Evolutionary conservation across 2,888 invertebrate genomes (phyloP), one percentile per base, ranked within the genome.

Genomic region (Helleia helle): DNA sequence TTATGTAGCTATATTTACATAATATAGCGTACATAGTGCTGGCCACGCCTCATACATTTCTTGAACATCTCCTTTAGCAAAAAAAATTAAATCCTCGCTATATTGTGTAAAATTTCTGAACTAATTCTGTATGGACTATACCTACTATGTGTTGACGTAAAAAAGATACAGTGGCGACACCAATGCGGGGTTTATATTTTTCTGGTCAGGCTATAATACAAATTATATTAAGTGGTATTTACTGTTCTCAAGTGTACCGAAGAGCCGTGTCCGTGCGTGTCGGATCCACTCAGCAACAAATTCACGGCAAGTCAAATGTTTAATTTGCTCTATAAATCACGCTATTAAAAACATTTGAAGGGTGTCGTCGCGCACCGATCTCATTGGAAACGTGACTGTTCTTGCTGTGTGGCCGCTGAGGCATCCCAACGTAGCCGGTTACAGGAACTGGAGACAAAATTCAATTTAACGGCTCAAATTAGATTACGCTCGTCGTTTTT

Each of bases 261-360:
- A 36, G 42, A 40, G 39, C 41, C 25, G 29, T 58, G 72, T 68
- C 77, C 83, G 81, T 83, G 83, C 83, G 83, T 83, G 77, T 69
- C 83, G 56, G 76, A 83, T 83, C 69, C 77, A 80, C 81, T 83
- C 83, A 83, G 66, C 72, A 57, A 68, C 73, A 68, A 75, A 83
- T 84, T 83, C 83, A 84, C 81, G 83, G 59, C 75, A 81, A 83
- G 76, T 84, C 83, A 84, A 83, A 84, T 84, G 83, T 84, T 84
- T 84, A 84, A 84, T 83, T 84, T 84, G 81, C 74, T 83, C 80
- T 83, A 81, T 83, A 83, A 83, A 81, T 81, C 81, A 83, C 70
- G 73, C 77, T 67, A 84, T 83, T 84, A 81, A 73, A 80, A 75
- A 71, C 77, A 74, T 84, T 84, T 83, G 80, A 83, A 77, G 83